Conservation (phyloP, 1,140 invertebrate species). For the Euura lappo region DNA sequence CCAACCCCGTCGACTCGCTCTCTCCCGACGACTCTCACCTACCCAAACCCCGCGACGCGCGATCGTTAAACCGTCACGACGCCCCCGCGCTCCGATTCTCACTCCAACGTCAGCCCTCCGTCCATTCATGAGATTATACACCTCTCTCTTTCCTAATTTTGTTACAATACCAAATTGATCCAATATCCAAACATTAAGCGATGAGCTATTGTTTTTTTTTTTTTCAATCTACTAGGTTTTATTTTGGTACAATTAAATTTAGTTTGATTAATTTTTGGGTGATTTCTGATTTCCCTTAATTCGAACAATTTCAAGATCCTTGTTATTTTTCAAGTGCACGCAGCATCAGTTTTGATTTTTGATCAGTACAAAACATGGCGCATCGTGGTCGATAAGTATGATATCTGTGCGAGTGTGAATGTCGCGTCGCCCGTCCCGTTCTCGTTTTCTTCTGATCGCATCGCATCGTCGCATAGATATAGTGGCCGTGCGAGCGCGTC, state of each 20-base stretch:
- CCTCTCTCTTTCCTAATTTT: background rate
- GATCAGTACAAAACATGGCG: background rate
- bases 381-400: background rate
- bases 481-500: constrained; percentile 24
- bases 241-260: too few species aligned
- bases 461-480: too few species aligned
- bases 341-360: background rate
- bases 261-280: too few species aligned
- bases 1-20: background rate
- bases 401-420: background rate
- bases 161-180: too few species aligned
- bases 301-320: too few species aligned
- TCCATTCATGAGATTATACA: constrained; percentile 9
- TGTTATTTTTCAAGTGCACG: background rate
- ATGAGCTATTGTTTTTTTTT: too few species aligned
- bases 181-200: too few species aligned
- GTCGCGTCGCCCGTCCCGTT: background rate
- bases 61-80: constrained; percentile 12
- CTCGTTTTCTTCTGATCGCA: background rate
- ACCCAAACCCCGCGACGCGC: background rate
- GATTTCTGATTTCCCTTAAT: too few species aligned
- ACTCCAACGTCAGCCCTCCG: background rate
- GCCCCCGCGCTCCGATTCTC: background rate
- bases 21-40: background rate
- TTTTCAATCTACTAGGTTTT: too few species aligned